phyloP scores from a whole-genome alignment of 2,888 invertebrate genomes.

The Trachelus troglodyta region DNA sequence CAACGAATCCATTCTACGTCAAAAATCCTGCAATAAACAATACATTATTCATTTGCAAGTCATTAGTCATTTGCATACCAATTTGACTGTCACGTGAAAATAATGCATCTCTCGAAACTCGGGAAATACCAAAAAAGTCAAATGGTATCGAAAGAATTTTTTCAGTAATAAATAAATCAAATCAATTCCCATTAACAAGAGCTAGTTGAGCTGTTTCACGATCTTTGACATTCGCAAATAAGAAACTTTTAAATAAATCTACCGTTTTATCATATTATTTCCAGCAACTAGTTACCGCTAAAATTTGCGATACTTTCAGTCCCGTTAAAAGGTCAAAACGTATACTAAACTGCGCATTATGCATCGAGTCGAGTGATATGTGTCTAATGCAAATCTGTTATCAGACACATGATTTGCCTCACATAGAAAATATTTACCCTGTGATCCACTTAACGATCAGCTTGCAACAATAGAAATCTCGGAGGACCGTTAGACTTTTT shows the following conservation, averaged over 20 bases:
- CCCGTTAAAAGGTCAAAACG: neutral
- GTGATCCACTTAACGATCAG: neutral
- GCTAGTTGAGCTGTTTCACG: too few relatives aligned
- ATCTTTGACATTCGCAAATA: neutral
- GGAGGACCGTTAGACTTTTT: neutral
- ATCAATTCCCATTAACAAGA: neutral
- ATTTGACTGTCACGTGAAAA: neutral
- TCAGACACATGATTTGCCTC: neutral
- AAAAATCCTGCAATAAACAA: neutral
- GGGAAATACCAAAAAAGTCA: neutral
- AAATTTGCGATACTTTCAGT: neutral
- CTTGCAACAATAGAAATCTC: neutral
- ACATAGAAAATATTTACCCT: neutral
- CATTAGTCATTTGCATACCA: neutral
- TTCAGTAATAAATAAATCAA: neutral
- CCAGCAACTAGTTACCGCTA: too few relatives aligned
- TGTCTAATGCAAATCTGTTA: neutral
- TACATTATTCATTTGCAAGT: neutral
- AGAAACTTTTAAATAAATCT: neutral
- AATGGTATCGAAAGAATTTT: neutral
- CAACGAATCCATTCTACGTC: conserved; percentile 32
- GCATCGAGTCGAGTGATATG: neutral
- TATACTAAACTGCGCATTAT: neutral
- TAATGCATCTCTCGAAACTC: neutral
- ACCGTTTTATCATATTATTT: neutral